These are phyloP conservation scores for Porphyrio hochstetteri DNA, from an alignment of 2,113 vertebrate species.

Conservation along the genomic window DNA sequence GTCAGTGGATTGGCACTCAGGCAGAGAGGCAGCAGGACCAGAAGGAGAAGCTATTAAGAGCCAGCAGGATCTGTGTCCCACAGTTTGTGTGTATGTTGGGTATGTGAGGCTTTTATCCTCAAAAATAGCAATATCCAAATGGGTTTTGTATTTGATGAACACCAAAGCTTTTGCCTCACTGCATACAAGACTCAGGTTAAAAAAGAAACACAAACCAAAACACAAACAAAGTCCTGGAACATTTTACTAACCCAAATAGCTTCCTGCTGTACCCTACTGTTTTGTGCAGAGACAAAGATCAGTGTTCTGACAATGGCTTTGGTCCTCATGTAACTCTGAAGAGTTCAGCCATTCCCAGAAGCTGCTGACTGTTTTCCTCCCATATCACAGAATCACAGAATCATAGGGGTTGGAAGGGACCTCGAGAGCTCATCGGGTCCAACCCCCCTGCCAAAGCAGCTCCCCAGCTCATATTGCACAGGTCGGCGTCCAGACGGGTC, in stretches of 20 bases:
- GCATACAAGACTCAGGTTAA: background rate
- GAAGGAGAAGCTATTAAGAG: constrained; percentile 50
- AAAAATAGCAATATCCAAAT: background rate
- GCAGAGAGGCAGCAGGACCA: constrained; percentile 21
- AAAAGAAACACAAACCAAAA: background rate
- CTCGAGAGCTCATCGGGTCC: no score
- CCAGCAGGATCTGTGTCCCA: background rate
- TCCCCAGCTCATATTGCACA: no score
- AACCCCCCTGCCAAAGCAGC: no score
- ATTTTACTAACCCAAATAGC: background rate
- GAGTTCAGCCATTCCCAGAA: background rate
- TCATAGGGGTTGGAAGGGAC: no score
- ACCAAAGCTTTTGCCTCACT: background rate
- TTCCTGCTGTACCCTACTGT: background rate
- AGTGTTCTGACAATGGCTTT: background rate
- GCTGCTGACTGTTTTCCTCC: background rate
- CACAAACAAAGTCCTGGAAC: background rate
- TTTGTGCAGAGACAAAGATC: background rate
- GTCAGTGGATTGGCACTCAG: background rate
- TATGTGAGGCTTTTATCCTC: background rate
- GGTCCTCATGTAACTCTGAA: background rate
- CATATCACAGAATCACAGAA: no score
- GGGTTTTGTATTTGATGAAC: background rate
- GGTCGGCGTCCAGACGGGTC: no score
- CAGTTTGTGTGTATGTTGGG: background rate